Evolutionary conservation across 1,140 invertebrate species (phyloP).

Genomic region (Zaprionus ornatus): DNA sequence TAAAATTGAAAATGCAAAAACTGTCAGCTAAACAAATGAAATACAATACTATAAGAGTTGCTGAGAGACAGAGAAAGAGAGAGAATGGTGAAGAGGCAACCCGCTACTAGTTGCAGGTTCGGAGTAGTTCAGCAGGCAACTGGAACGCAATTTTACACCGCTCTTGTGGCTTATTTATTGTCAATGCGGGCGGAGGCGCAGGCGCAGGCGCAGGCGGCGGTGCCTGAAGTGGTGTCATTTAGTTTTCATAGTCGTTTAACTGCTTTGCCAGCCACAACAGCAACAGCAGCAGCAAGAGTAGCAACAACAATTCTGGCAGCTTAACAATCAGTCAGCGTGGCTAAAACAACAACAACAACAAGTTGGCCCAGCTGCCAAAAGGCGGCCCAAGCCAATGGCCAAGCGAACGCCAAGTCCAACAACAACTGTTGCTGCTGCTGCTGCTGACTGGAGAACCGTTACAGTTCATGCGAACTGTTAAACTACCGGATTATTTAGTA

Average conservation of each 20-base stretch:
- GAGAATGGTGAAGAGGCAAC: constrained; percentile 17
- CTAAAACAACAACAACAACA: constrained; percentile 20
- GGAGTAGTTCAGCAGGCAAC: constrained; percentile 56
- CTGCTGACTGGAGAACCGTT: constrained; percentile 52
- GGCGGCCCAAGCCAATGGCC: constrained; percentile 35
- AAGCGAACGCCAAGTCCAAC: constrained; percentile 34
- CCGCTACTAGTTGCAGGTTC: constrained; percentile 18
- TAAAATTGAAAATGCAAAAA: constrained; percentile 53
- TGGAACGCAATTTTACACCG: constrained; percentile 53
- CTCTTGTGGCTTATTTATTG: constrained; percentile 47
- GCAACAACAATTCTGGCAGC: constrained; percentile 18
- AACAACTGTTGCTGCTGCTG: constrained; percentile 21
- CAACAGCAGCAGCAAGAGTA: constrained; percentile 27
- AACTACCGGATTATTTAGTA: constrained; percentile 32
- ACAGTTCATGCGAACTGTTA: constrained; percentile 51
- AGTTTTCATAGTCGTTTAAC: constrained; percentile 51
- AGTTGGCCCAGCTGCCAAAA: constrained; percentile 66
- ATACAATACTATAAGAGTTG: constrained; percentile 33
- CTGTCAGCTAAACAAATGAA: constrained; percentile 43
- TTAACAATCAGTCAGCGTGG: constrained; percentile 47
- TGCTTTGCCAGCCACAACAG: constrained; percentile 30
- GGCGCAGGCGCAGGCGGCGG: background rate
- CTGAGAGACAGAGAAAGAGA: background rate
- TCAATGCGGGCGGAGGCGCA: constrained; percentile 6
- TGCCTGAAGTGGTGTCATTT: constrained; percentile 37